Evolutionary conservation across 1,140 invertebrate genomes (phyloP), one percentile per base, ranked within the genome.

Genomic region (Leptinotarsa texana): DNA sequence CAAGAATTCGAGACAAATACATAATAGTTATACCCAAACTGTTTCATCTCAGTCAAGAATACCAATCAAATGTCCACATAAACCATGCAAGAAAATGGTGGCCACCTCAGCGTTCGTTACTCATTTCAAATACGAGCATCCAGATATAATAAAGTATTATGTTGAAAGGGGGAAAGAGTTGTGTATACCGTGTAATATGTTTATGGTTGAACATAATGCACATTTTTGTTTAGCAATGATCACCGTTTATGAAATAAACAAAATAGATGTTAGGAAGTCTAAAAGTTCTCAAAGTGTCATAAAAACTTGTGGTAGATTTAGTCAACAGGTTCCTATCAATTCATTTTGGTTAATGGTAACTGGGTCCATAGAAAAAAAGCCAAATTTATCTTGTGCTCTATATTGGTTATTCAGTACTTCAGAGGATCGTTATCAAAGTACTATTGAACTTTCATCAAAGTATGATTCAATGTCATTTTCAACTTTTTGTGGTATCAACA

Each of bases 271-370:
- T 22, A 27, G 73, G 4, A 78, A 69, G 22, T 74, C 74, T 6
- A 75, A 51, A 21, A 79, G 77, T 67, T 75, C 77, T 3, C 73
- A 77, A 49, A 78, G 78, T 57, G 72, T 79, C 2, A 77, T 77
- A 8, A 79, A 74, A 22, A 78, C 81, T 1, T 81, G 75, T 69
- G 77, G 70, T 42, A 83, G 77, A 63, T 80, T 83, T 18, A 75
- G 73, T n/a, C 77, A 80, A 73, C 79, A 77, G 69, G 63, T 82
- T 15, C 80, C 80, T 0, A 62, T 81, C 27, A 79, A 78, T 62
- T 83, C 80, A 5, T 83, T 83, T 70, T 83, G 82, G 82, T 24
- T 84, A 13, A 83, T 84, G 83, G 78, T 79, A 47, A 83, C 73
- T 57, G 82, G 81, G 2, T 83, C 82, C 13, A 15, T 24, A 4